Evolutionary conservation across 35 echinoderm and acorn worm species (phyloP).

Genomic region (Diadema setosum): DNA sequence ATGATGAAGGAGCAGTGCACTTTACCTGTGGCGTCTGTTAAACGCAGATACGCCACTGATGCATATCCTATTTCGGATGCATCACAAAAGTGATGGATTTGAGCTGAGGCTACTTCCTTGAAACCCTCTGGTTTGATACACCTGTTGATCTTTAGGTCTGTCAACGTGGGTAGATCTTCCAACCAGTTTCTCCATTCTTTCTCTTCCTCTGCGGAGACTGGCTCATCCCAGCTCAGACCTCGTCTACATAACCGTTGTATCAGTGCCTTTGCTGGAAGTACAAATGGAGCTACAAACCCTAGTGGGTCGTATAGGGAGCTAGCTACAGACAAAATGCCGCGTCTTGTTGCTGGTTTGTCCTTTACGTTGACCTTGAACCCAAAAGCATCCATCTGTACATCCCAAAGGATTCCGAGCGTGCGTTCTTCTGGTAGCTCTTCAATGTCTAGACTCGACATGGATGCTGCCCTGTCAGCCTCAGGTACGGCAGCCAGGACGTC

Average conservation of each 20-base stretch:
- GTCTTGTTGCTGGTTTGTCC: constrained; percentile 12
- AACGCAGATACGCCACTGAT: constrained; percentile 1
- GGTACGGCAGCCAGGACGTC: constrained; percentile 7
- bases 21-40: background rate
- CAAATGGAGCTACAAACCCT: constrained; percentile 39
- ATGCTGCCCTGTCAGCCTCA: background rate
- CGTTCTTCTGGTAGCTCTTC: constrained; percentile 15
- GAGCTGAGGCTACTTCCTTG: background rate
- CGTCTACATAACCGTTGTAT: constrained; percentile 24
- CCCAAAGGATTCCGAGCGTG: constrained; percentile 5
- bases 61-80: constrained; percentile 43
- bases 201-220: background rate
- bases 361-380: constrained; percentile 19
- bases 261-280: constrained; percentile 26
- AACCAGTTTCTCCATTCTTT: constrained; percentile 54
- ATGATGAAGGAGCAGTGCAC: constrained; percentile 47
- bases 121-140: constrained; percentile 2
- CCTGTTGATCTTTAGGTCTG: background rate
- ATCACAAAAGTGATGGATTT: constrained; percentile 37
- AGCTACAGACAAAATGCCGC: constrained; percentile 44
- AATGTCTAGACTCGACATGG: background rate
- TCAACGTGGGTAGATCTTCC: constrained; percentile 1
- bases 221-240: constrained; percentile 12
- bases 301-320: constrained; percentile 58
- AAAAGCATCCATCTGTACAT: constrained; percentile 25